Conservation (phyloP, 2,888 invertebrate genomes). For the Chymomyza amoena region DNA sequence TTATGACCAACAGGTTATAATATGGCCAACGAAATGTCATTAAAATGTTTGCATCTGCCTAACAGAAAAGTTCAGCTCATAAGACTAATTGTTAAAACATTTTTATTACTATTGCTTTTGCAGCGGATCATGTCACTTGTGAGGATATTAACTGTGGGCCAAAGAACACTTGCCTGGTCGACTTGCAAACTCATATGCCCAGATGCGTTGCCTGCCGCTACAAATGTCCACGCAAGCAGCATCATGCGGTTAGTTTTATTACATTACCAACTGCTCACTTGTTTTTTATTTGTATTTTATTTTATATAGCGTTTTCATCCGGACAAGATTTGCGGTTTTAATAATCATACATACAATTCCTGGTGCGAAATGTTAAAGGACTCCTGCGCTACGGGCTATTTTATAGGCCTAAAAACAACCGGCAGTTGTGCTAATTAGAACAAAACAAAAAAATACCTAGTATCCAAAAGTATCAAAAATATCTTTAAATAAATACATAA, state of each 20-base stretch:
- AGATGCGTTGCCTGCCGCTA: conserved; percentile 86
- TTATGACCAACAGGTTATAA: neutral
- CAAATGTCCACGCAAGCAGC: conserved; percentile 80
- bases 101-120: conserved; percentile 55
- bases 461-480: neutral
- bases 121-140: conserved; percentile 84
- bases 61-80: neutral
- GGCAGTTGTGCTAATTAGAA: conserved; percentile 80
- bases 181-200: conserved; percentile 83
- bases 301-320: conserved; percentile 66
- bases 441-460: conserved; percentile 6
- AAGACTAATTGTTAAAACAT: neutral
- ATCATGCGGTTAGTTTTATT: conserved; percentile 62
- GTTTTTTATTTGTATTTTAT: neutral
- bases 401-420: conserved; percentile 84
- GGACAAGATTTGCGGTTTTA: conserved; percentile 84
- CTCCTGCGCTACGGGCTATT: conserved; percentile 86
- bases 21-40: neutral
- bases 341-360: conserved; percentile 86
- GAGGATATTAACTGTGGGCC: conserved; percentile 84
- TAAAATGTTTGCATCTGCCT: neutral
- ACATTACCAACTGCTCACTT: too few relatives aligned
- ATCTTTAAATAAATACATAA: conserved; percentile 9
- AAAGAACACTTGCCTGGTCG: conserved; percentile 84
- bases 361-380: conserved; percentile 90